Conservation (phyloP, 2,113 vertebrate species). For the Pithys albifrons region DNA sequence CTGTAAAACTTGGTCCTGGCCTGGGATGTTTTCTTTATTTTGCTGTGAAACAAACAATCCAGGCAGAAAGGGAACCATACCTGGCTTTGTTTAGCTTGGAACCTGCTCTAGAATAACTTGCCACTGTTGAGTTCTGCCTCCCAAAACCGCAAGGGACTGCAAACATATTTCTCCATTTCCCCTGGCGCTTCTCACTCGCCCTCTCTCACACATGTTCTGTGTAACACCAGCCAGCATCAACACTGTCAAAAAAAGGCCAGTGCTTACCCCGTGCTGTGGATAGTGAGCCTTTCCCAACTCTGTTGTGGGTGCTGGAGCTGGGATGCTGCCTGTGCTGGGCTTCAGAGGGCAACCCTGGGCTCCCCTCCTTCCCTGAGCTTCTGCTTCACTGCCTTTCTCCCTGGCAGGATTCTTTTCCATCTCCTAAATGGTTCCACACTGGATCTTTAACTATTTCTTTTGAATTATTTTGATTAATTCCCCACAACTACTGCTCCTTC, state of each 20-base stretch:
- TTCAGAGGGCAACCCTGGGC: background rate
- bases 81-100: constrained; percentile 41
- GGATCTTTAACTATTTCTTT: background rate
- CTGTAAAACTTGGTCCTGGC: background rate
- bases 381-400: background rate
- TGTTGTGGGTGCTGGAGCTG: background rate
- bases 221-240: background rate
- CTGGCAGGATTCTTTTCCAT: background rate
- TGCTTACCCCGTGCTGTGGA: fast-evolving
- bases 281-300: fast-evolving
- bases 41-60: background rate
- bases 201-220: background rate
- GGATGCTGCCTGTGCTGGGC: background rate
- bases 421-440: background rate
- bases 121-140: background rate
- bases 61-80: background rate
- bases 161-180: background rate
- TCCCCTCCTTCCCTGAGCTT: background rate
- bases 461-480: background rate
- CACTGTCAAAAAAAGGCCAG: background rate
- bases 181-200: background rate
- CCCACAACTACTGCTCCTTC: fast-evolving
- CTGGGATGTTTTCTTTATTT: background rate
- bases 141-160: background rate
- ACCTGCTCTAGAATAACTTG: constrained; percentile 2